Conservation (phyloP, 2,797 vertebrate genomes). For the Graptemys geographica region DNA sequence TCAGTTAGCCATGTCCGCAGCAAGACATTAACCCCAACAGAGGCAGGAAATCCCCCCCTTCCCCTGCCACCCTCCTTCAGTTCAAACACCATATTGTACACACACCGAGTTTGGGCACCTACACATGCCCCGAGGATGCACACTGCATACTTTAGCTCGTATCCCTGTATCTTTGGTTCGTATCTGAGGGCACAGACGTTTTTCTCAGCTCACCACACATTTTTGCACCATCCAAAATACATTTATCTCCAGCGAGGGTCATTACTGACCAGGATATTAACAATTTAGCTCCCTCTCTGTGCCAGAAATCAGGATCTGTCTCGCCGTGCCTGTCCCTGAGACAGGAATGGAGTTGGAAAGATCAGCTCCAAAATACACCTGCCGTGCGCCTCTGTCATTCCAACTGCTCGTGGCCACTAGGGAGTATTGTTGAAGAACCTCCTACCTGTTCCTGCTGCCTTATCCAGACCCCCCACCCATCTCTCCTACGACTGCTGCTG, state of each 20-base stretch:
- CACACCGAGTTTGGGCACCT: not conserved
- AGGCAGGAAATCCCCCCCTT: not conserved
- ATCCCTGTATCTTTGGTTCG: not conserved
- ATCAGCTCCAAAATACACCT: not conserved
- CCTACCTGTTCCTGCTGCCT: not conserved
- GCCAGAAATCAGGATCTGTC: not conserved
- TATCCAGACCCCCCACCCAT: too few species aligned
- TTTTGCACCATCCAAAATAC: not conserved
- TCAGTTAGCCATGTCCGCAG: not conserved
- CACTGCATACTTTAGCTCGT: not conserved
- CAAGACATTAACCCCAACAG: not conserved
- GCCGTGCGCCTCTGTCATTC: not conserved
- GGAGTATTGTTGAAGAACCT: too few species aligned
- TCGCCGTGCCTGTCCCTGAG: not conserved
- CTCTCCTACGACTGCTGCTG: rapidly evolving
- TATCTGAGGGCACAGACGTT: not conserved
- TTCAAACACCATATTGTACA: not conserved
- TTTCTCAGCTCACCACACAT: not conserved
- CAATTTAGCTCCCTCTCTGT: not conserved
- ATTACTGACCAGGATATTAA: not conserved
- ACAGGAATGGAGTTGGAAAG: not conserved
- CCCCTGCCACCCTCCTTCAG: not conserved
- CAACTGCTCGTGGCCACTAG: not conserved
- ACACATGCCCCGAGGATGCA: not conserved
- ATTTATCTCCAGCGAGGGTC: not conserved